phyloP scores from a whole-genome alignment of 2,113 vertebrate species.

The Heloderma charlesbogerti region DNA sequence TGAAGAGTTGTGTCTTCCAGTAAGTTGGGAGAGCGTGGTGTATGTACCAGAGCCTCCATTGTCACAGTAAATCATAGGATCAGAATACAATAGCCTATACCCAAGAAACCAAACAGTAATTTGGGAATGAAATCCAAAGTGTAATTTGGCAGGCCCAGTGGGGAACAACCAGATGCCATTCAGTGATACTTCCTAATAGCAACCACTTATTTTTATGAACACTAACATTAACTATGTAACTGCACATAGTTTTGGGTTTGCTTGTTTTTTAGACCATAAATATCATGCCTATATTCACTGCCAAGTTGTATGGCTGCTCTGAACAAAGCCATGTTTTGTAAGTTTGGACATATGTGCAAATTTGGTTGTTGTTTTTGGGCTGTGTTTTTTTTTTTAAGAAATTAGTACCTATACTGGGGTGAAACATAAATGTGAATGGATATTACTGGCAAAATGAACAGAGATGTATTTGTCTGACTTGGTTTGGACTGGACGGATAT shows the following conservation, averaged over 20 bases:
- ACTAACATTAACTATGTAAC: neutral
- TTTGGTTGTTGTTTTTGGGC: neutral
- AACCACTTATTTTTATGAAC: neutral
- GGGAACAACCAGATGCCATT: neutral
- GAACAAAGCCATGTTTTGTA: neutral
- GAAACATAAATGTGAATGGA: slow-evolving; percentile 21
- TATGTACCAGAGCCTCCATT: neutral
- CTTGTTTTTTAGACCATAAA: neutral
- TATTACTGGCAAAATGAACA: slow-evolving; percentile 20
- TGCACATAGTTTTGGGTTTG: neutral
- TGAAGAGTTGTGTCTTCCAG: neutral
- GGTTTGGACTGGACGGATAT: slow-evolving; percentile 9
- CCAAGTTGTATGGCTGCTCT: neutral
- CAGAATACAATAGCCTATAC: neutral
- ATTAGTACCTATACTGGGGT: neutral
- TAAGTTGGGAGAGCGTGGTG: neutral
- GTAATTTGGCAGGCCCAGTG: too few species aligned
- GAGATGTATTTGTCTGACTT: neutral
- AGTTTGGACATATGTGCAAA: neutral
- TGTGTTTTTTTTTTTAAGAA: neutral
- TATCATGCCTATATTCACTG: neutral
- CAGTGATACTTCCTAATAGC: neutral
- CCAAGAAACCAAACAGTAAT: neutral
- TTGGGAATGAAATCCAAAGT: too few species aligned
- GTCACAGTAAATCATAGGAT: neutral